Evolutionary conservation across 2,888 invertebrate genomes (phyloP), one percentile per base, ranked within the genome.

Genomic region (Pandemis heparana): DNA sequence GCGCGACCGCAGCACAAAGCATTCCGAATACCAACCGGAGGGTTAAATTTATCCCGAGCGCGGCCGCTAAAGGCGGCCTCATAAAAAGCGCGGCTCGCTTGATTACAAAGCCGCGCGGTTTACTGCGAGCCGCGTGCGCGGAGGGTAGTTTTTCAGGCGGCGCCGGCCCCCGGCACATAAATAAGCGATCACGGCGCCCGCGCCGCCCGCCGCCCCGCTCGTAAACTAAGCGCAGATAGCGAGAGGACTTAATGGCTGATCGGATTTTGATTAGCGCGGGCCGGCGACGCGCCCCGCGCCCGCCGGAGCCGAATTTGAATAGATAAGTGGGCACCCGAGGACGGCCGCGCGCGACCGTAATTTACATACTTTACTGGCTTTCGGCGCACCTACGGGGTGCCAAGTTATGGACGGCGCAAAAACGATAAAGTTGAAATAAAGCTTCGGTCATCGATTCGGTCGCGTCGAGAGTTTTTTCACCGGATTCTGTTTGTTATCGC

Each of bases 201-300:
- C 51, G 51, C 56, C 56, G 56, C 56, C 56, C 56, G 56, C 56
- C 23, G 10, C 84, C 85, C 84, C 89, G 89, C 91, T 93, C 94
- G 94, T 94, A 93, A 94, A 93, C 93, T 92, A 91, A 92, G 92
- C 91, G 86, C 88, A 92, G 93, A 94, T 94, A 94, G 92, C 92
- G 90, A 89, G 90, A 92, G 92, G 91, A 92, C 93, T 92, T 94
- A 94, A 94, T 94, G 93, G 94, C 94, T 94, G 94, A 94, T 94
- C 94, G 94, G 94, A 92, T 94, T 94, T 94, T 94, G 94, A 94
- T 94, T 93, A 94, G 92, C 94, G 91, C 86, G 89, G 94, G 90
- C 92, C 92, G 90, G 91, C 92, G 91, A 91, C 90, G 91, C 91
- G 88, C 87, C 89, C 23, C 88, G 88, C 90, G 87, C 87, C 88